phyloP scores from a whole-genome alignment of 2,113 vertebrate genomes.

The Podocnemis expansa region DNA sequence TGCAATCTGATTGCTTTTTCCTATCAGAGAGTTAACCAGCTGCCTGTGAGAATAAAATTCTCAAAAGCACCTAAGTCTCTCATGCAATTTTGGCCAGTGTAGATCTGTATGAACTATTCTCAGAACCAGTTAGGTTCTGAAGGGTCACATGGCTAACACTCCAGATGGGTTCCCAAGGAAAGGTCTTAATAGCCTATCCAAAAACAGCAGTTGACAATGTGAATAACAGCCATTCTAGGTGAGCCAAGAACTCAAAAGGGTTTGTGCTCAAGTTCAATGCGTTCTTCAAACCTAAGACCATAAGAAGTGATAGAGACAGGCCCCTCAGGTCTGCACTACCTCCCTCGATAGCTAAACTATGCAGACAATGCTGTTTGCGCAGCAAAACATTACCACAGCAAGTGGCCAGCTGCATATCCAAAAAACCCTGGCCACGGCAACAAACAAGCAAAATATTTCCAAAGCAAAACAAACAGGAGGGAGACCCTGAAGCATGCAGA shows the following conservation, averaged over 20 bases:
- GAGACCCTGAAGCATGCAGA: constrained; percentile 22
- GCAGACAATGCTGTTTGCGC: constrained; percentile 1
- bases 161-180: neutral
- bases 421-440: neutral
- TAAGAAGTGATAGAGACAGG: constrained; percentile 14
- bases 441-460: neutral
- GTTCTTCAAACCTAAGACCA: constrained; percentile 9
- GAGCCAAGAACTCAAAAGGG: neutral
- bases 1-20: neutral
- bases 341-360: constrained; percentile 20
- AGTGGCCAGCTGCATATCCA: neutral
- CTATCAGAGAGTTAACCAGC: neutral
- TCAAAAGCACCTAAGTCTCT: neutral
- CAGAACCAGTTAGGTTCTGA: neutral
- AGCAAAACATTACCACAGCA: neutral
- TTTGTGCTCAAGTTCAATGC: neutral
- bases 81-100: neutral
- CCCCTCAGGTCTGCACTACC: neutral
- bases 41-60: neutral
- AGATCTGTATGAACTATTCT: neutral
- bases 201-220: neutral
- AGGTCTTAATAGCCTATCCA: neutral
- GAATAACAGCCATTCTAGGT: neutral
- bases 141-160: neutral
- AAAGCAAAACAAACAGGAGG: neutral